A percentile compares a stretch with the other conserved stretches of the same genome.
Conservation (phyloP, 2,888 invertebrate genomes). For the Apamea crenata region DNA sequence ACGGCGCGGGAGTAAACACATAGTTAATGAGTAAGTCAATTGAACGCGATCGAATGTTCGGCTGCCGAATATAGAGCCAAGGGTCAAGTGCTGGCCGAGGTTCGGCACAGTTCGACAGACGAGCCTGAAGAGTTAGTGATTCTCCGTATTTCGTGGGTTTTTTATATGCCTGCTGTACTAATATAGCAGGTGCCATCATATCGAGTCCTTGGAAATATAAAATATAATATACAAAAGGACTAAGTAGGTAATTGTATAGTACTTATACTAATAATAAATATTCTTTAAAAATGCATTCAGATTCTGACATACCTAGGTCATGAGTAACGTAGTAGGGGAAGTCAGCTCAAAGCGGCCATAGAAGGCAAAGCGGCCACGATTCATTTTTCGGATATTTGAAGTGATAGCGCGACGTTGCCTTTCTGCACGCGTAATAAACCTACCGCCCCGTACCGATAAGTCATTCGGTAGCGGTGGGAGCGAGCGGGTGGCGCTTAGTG, state of each 20-base stretch:
- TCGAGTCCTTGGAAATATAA: background rate
- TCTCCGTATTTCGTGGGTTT: conserved; percentile 11
- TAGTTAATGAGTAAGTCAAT: conserved; percentile 44
- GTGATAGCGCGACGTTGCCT: too few relatives aligned
- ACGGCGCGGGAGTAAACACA: conserved; percentile 40
- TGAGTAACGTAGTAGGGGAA: background rate
- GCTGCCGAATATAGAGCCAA: conserved; percentile 25
- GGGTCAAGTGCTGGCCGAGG: conserved; percentile 28
- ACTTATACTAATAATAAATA: background rate
- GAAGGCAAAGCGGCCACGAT: too few relatives aligned
- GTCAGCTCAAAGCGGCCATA: too few relatives aligned
- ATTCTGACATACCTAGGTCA: background rate
- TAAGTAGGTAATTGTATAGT: background rate
- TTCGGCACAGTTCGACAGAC: background rate
- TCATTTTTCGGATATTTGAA: too few relatives aligned
- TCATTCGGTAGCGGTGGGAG: too few relatives aligned
- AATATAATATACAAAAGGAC: background rate
- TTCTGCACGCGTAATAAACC: too few relatives aligned
- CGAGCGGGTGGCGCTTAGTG: too few relatives aligned
- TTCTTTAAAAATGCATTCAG: background rate
- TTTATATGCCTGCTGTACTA: background rate
- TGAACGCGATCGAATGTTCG: conserved; percentile 29
- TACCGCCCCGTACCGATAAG: too few relatives aligned
- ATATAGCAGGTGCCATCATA: background rate
- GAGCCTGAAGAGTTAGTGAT: background rate